Conservation (phyloP, 2,888 invertebrate species). For the Polydrusus pterygomalis region DNA sequence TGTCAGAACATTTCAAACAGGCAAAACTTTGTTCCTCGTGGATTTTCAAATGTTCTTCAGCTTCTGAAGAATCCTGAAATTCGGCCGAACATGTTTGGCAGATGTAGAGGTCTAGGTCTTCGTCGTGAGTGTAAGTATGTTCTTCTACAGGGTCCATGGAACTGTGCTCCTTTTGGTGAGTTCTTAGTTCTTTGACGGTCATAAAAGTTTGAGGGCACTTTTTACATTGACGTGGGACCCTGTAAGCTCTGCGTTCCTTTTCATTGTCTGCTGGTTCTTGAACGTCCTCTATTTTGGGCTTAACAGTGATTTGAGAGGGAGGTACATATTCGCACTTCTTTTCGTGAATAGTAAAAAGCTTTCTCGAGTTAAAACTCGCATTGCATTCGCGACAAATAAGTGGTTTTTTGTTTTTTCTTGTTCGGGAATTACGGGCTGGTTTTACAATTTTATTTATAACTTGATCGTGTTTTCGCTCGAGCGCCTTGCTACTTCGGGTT, state of each 20-base stretch:
- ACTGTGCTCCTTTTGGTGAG: slow-evolving; percentile 61
- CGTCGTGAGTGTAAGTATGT: slow-evolving; percentile 62
- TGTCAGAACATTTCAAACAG: slow-evolving; percentile 65
- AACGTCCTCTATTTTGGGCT: neutral
- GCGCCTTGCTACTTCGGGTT: neutral
- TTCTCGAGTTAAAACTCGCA: neutral
- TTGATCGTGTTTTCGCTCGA: neutral
- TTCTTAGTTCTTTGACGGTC: slow-evolving; percentile 60
- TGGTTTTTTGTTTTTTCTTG: neutral
- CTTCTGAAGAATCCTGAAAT: slow-evolving; percentile 57
- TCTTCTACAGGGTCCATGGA: slow-evolving; percentile 67
- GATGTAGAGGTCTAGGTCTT: slow-evolving; percentile 60
- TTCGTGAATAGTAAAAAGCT: neutral
- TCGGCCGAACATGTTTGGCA: slow-evolving; percentile 63
- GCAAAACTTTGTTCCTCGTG: slow-evolving; percentile 69
- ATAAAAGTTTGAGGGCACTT: slow-evolving; percentile 62
- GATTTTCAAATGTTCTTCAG: slow-evolving; percentile 64
- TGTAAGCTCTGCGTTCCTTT: slow-evolving; percentile 29
- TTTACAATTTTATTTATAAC: neutral
- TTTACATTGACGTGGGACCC: slow-evolving; percentile 58
- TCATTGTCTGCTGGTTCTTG: neutral
- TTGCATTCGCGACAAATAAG: neutral
- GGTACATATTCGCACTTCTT: slow-evolving; percentile 5
- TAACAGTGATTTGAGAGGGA: too few relatives aligned
- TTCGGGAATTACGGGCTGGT: neutral